Base-by-base conservation (phyloP, 2,888 invertebrate species). In the Trissolcus japonicus region DNA sequence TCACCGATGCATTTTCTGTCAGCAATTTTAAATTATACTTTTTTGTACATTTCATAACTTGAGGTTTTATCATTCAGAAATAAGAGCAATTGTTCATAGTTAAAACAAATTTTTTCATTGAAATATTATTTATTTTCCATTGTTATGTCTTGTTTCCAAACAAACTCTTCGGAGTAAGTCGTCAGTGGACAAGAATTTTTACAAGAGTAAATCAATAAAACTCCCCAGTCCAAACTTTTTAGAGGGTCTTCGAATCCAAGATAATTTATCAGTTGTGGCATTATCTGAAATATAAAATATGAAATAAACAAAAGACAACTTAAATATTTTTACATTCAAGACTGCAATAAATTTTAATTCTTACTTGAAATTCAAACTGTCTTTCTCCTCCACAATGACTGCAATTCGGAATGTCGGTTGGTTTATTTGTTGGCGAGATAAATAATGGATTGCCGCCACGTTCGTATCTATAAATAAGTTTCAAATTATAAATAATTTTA, bases 331-430 rank as follows among this genome's bases (percentile, higher is more conserved):
- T 9, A 2, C 9, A 51, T 17, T 21, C 1, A 1, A 51, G 6
- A 16, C 6, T 51, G 29, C 2, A 1, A 51, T 4, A 17, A 0
- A 2, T n/a, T 43, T 35, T 40, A 56, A 29, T 19, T 14, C 48
- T 54, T 85, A 95, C 92, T 91, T 96, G 96, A 89, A 97, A 98
- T 90, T 99, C 98, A 91, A 96, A 98, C 81, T 93, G 92, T 80
- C 98, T 92, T 60, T 92, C 90, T 1, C 92, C 91, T 56, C 93
- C 92, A 89, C 99, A 99, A 78, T 92, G 89, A 79, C 91, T 90
- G 86, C 97, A 96, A 19, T 91, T 90, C 19, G 97, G 96, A 80
- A 98, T 90, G 62, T 91, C 85, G 1, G 85, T 83, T 21, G 91
- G 86, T 79, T 88, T 83, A 46, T 92, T 91, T 21, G 86, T 86